Base-by-base conservation (phyloP, 1,140 invertebrate genomes). In the Temnothorax nylanderi region DNA sequence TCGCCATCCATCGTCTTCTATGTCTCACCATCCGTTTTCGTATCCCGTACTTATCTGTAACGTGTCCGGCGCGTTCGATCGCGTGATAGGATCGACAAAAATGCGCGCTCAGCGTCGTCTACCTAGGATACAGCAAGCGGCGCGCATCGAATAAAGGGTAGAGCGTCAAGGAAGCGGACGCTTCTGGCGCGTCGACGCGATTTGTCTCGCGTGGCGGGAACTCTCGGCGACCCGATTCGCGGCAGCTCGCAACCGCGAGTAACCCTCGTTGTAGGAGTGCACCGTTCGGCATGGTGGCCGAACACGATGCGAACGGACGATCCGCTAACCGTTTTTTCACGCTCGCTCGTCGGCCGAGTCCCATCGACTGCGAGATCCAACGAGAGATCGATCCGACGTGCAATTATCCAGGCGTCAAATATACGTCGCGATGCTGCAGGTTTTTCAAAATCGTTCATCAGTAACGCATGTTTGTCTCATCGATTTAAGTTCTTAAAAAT, bases 61-160 rank as follows among this genome's bases (percentile, higher is more conserved):
- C 13, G 32, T 21, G 54, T 3, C 51, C n/a, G 54, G 41, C n/a
- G 41, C 26, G 41, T n/a, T 34, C 58, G 44, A 49, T 78, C 75
- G 75, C 13, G 56, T 11, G 10, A 44, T 26, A 21, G 2, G 21
- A 21, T 49, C 71, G 71, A 34, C 37, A n/a, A 26, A 26, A 44
- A 37, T 78, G 26, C 11, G 6, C 11, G 41, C 16, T 72, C 37
- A 3, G 13, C 64, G 5, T 60, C 21, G 54, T 82, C 80, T 74
- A 82, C 67, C 80, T 82, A n/a, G 67, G 78, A 47, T 44, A 72
- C 34, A 72, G 18, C 51, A 34, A 82, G 37, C 49, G 47, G 21
- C 37, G 49, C n/a, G 51, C 37, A 3, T 58, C 37, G 78, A 58
- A 72, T 16, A 47, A 72, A 21, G 62, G 37, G 26, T 37, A 37